These are phyloP conservation scores for Phenganax subtilis DNA, from an alignment of 92 coral and sea anemone species.

Conservation along the genomic window DNA sequence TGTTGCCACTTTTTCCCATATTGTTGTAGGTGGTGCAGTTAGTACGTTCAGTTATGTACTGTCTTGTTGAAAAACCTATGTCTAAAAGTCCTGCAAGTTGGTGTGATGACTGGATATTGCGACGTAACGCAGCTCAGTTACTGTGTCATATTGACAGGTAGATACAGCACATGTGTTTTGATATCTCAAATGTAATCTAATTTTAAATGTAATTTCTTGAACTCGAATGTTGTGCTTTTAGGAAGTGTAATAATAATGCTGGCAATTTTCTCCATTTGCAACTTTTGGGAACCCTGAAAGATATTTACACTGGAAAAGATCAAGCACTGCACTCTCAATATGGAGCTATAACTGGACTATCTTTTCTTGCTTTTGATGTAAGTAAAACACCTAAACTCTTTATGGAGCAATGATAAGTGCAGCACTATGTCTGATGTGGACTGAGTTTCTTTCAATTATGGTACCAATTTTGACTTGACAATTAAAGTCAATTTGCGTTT, in stretches of 20 bases:
- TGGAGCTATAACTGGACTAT: constrained; percentile 87
- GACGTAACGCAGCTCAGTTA: constrained; percentile 75
- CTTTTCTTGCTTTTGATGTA: constrained; percentile 90
- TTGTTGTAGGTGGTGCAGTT: constrained; percentile 75
- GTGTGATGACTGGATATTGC: constrained; percentile 79
- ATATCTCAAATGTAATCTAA: too few species aligned
- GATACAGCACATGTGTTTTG: not conserved
- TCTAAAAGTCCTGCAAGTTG: not conserved
- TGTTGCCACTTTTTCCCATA: too few species aligned
- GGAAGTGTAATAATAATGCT: constrained; percentile 88
- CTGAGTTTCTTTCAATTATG: not conserved
- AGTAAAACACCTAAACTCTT: not conserved
- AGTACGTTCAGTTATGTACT: constrained; percentile 92
- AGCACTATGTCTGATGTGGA: not conserved
- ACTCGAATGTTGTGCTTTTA: not conserved
- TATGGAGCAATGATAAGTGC: not conserved
- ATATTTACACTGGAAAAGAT: constrained; percentile 73
- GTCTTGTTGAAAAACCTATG: constrained; percentile 47
- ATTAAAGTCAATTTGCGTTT: not conserved
- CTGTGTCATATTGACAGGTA: constrained; percentile 83
- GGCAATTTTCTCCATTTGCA: constrained; percentile 86
- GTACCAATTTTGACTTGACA: not conserved
- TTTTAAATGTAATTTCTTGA: too few species aligned
- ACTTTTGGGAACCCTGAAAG: constrained; percentile 81
- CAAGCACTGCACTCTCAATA: constrained; percentile 87